These are phyloP conservation scores for Hirundo rustica DNA, from an alignment of 2,797 vertebrate genomes.

Conservation along the genomic window DNA sequence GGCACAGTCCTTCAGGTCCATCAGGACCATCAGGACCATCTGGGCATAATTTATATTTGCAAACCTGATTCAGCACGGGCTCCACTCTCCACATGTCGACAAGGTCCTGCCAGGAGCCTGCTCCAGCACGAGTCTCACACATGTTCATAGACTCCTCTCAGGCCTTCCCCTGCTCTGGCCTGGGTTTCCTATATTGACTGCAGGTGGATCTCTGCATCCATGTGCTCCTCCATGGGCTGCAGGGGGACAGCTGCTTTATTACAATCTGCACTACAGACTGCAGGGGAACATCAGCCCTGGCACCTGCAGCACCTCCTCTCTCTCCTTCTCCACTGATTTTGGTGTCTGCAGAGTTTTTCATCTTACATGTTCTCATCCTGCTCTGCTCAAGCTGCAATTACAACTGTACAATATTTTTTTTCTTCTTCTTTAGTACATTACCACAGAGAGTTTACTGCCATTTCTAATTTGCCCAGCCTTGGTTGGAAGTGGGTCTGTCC, in stretches of 20 bases:
- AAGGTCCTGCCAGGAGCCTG: background rate
- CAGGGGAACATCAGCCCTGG: background rate
- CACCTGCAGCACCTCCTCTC: accelerated
- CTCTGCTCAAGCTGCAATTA: background rate
- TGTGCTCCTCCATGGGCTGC: background rate
- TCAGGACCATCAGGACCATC: accelerated
- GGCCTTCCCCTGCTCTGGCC: background rate
- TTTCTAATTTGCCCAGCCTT: background rate
- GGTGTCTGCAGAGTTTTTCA: background rate
- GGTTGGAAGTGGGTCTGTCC: background rate
- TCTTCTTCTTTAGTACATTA: background rate
- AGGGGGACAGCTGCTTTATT: background rate
- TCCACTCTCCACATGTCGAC: accelerated
- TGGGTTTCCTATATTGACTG: background rate
- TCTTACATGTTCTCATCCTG: background rate
- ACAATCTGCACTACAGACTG: accelerated
- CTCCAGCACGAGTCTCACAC: accelerated
- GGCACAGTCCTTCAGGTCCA: background rate
- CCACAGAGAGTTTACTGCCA: background rate
- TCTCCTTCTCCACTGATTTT: background rate
- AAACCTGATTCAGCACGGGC: accelerated
- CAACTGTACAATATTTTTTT: background rate
- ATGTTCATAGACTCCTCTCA: background rate
- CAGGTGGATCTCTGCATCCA: background rate
- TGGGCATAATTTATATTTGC: background rate